Conservation (phyloP, 1,140 invertebrate genomes). For the Drosophila nannoptera region DNA sequence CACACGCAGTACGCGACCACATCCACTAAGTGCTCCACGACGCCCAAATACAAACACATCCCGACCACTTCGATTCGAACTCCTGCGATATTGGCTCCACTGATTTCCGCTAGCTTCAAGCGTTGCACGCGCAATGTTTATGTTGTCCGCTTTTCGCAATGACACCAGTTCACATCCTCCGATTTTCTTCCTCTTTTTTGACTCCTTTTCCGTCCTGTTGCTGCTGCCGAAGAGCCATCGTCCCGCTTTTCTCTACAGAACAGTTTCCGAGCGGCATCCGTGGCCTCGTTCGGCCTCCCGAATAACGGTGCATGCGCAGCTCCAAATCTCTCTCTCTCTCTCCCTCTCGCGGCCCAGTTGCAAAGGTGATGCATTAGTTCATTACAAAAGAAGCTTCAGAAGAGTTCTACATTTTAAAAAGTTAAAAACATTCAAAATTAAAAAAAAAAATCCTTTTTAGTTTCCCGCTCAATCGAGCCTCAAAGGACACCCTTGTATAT, state of each 20-base stretch:
- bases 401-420: too few relatives aligned
- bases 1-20: slow-evolving; percentile 69
- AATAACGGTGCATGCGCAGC: slow-evolving; percentile 24
- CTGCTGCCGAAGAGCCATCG: slow-evolving; percentile 28
- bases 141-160: slow-evolving; percentile 11
- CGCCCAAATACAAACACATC: slow-evolving; percentile 71
- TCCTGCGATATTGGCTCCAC: not conserved
- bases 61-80: not conserved
- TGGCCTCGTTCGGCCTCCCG: not conserved
- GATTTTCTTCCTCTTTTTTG: not conserved
- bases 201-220: slow-evolving; percentile 33
- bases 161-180: slow-evolving; percentile 17
- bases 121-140: slow-evolving; percentile 25
- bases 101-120: not conserved
- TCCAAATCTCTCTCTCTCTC: not conserved
- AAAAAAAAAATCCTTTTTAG: too few relatives aligned
- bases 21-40: slow-evolving; percentile 63
- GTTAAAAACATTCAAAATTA: too few relatives aligned
- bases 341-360: too few relatives aligned
- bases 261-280: slow-evolving; percentile 17
- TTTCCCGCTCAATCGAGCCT: too few relatives aligned
- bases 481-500: too few relatives aligned
- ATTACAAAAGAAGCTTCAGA: too few relatives aligned
- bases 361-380: too few relatives aligned
- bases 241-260: slow-evolving; percentile 26